Evolutionary conservation across 2,797 vertebrate species (phyloP).

Genomic region (Alauda arvensis): DNA sequence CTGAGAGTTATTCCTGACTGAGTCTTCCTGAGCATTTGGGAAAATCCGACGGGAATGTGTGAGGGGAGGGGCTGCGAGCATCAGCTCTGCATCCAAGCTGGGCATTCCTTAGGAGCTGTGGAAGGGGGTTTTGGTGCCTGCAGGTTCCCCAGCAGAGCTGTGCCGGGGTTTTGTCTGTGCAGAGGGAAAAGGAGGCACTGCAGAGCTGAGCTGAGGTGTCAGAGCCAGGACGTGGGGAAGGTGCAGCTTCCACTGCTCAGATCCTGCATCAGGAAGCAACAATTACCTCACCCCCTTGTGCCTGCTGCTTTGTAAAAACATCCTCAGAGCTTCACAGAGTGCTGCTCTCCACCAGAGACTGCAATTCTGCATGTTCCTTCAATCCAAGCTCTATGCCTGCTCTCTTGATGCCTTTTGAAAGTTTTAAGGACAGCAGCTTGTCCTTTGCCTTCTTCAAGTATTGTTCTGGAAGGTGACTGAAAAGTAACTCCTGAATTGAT

Average conservation of each 20-base stretch:
- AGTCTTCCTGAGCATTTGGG: background rate
- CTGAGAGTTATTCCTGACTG: background rate
- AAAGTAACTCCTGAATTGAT: background rate
- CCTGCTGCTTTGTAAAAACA: background rate
- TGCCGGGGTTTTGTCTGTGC: background rate
- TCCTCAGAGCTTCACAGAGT: background rate
- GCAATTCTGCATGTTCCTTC: background rate
- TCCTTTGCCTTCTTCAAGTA: background rate
- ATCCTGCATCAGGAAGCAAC: background rate
- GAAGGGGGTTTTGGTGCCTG: background rate
- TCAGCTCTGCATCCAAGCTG: rapidly evolving
- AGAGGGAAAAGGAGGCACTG: background rate
- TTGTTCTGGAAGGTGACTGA: background rate
- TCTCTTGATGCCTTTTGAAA: background rate
- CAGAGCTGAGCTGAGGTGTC: background rate
- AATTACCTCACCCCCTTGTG: background rate
- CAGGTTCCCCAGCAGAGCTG: background rate
- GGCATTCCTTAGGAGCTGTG: background rate
- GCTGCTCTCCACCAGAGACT: background rate
- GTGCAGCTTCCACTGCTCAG: background rate
- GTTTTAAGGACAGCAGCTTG: background rate
- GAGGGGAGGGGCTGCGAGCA: background rate
- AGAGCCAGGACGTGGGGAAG: background rate
- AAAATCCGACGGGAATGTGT: background rate
- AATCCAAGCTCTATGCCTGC: background rate